A percentile compares a stretch with the other conserved stretches of the same genome.
phyloP scores from a whole-genome alignment of 2,888 invertebrate genomes.

The Incurvaria masculella region DNA sequence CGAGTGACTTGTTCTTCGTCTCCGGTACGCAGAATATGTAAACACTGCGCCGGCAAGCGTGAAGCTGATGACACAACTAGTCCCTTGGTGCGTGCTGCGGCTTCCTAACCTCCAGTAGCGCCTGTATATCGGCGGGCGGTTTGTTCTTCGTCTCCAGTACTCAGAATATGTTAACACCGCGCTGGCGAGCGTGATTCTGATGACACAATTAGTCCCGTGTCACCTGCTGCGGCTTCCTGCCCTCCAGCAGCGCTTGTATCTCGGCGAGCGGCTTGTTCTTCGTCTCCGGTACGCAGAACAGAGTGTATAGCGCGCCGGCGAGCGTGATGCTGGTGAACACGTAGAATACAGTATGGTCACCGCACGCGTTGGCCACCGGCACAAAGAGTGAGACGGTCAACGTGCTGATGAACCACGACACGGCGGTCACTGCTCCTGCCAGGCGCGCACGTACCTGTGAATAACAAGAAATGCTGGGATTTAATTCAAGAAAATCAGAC shows the following conservation, averaged over 20 bases:
- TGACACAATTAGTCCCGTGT: too few relatives aligned
- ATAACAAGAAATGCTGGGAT: too few relatives aligned
- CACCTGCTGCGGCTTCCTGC: neutral
- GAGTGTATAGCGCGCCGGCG: conserved; percentile 33
- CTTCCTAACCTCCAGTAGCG: neutral
- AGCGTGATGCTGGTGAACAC: conserved; percentile 34
- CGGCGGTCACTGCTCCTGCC: conserved; percentile 7
- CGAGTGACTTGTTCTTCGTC: conserved; percentile 42
- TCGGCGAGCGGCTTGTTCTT: conserved; percentile 39
- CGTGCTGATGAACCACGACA: conserved; percentile 20
- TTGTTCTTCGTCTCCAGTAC: conserved; percentile 51
- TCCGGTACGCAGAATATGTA: conserved; percentile 44
- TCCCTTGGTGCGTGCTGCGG: too few relatives aligned
- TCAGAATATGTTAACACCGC: conserved; percentile 33
- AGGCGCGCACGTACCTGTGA: conserved; percentile 3
- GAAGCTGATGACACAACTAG: conserved; percentile 32
- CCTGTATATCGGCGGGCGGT: conserved; percentile 33
- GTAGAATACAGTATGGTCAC: conserved; percentile 37
- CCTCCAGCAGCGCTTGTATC: conserved; percentile 22
- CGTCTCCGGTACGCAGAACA: conserved; percentile 46
- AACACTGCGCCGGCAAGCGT: conserved; percentile 35
- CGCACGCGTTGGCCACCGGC: conserved; percentile 32
- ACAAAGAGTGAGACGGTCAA: conserved; percentile 30
- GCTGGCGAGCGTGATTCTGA: conserved; percentile 31
- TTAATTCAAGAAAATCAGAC: too few relatives aligned